Conservation (phyloP, 1,140 invertebrate genomes). For the Bombus sibiricus region DNA sequence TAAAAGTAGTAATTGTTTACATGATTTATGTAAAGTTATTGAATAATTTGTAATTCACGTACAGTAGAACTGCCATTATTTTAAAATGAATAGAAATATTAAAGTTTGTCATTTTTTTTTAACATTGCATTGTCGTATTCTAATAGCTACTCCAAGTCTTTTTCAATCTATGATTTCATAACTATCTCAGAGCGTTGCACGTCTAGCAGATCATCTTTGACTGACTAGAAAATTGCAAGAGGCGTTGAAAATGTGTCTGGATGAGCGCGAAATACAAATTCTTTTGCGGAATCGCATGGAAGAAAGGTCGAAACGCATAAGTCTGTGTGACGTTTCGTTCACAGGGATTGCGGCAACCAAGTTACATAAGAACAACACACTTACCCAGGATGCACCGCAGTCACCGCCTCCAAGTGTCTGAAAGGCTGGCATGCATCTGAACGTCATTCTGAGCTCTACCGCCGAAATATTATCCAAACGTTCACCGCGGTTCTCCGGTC, state of each 20-base stretch:
- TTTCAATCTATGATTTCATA: not conserved
- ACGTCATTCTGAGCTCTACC: conserved; percentile 76
- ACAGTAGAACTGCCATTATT: not conserved
- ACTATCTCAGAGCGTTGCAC: not conserved
- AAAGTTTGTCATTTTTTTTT: not conserved
- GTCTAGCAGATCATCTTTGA: not conserved
- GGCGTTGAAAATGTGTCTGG: too few relatives aligned
- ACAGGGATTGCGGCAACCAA: conserved; percentile 3
- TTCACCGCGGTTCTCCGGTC: conserved; percentile 74
- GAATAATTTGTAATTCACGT: not conserved
- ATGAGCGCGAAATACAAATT: not conserved
- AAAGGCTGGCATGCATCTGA: conserved; percentile 87
- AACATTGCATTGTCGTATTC: not conserved
- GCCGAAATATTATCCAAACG: conserved; percentile 71
- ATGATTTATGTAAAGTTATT: not conserved
- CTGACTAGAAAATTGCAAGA: not conserved
- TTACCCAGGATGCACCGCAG: conserved; percentile 87
- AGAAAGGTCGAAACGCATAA: not conserved
- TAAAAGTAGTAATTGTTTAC: not conserved
- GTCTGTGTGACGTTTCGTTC: not conserved
- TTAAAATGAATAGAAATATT: not conserved
- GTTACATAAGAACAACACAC: conserved; percentile 72
- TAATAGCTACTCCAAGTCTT: not conserved
- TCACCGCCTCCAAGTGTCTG: conserved; percentile 85
- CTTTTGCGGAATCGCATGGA: not conserved